These are phyloP conservation scores for Notolepis coatsorum DNA, from an alignment of 2,797 vertebrate genomes.

Conservation along the genomic window DNA sequence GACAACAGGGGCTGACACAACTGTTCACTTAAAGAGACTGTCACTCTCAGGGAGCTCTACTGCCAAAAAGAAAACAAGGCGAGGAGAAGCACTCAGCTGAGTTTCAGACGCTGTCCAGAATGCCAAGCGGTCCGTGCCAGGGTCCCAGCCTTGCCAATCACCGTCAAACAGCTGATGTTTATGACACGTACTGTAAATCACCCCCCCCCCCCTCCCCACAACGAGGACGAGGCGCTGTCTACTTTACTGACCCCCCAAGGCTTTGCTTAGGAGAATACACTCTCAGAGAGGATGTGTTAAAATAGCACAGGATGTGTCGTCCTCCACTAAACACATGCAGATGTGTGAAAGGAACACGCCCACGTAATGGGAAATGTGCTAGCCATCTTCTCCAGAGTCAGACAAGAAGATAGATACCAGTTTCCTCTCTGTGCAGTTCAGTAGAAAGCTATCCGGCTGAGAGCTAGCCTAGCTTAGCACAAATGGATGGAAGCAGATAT, in stretches of 20 bases:
- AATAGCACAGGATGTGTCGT: too few species aligned
- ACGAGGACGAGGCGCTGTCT: constrained; percentile 10
- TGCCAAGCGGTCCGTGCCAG: background rate
- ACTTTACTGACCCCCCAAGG: constrained; percentile 16
- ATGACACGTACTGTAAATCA: constrained; percentile 45
- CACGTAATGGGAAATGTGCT: too few species aligned
- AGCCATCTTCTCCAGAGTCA: too few species aligned
- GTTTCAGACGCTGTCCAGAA: constrained; percentile 2
- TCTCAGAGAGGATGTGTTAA: too few species aligned
- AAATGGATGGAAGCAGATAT: too few species aligned
- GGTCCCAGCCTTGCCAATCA: constrained; percentile 21
- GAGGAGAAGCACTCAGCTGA: constrained; percentile 15
- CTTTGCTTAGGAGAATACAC: constrained; percentile 1
- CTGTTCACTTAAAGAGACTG: constrained; percentile 22
- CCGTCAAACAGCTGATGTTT: constrained; percentile 43
- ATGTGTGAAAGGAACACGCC: too few species aligned
- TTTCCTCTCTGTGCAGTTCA: too few species aligned
- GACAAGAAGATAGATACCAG: too few species aligned
- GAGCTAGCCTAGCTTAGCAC: too few species aligned
- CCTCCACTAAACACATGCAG: too few species aligned
- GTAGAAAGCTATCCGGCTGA: too few species aligned
- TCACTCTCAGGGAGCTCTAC: constrained; percentile 24
- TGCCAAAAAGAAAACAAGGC: constrained; percentile 15
- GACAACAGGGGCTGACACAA: constrained; percentile 3
- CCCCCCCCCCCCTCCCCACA: constrained; percentile 7